Conservation (phyloP, 2,113 vertebrate genomes). For the Loxodonta africana region DNA sequence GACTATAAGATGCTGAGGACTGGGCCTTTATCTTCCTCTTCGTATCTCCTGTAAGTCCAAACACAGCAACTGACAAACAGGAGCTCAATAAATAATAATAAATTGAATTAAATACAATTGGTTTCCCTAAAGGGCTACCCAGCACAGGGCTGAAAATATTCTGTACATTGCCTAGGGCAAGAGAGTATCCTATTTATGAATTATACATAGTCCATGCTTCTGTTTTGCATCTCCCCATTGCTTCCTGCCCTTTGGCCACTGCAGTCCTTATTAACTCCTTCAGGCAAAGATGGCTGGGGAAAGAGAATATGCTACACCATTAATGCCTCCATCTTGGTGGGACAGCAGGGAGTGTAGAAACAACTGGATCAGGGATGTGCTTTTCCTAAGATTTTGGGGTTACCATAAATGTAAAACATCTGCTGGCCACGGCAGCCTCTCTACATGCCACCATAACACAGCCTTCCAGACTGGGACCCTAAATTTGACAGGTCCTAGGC, state of each 20-base stretch:
- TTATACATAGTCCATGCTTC: constrained; percentile 53
- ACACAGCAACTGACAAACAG: not conserved
- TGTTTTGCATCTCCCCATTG: not conserved
- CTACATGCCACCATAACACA: rapidly evolving
- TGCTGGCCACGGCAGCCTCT: not conserved
- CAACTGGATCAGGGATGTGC: not conserved
- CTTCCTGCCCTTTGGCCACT: not conserved
- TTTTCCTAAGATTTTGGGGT: not conserved
- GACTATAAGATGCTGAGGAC: not conserved
- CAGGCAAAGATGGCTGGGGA: not conserved
- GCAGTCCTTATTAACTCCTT: constrained; percentile 1
- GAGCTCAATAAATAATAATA: not conserved
- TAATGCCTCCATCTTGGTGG: not conserved
- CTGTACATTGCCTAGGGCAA: not conserved
- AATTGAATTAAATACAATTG: not conserved
- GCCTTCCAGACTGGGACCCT: not conserved
- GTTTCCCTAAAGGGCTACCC: constrained; percentile 17
- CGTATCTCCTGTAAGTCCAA: not conserved
- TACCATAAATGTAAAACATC: not conserved
- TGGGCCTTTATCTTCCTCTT: not conserved
- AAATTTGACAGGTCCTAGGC: not conserved
- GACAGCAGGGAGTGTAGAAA: not conserved
- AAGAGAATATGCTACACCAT: not conserved
- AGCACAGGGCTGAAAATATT: not conserved
- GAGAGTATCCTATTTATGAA: constrained; percentile 56